A percentile compares a stretch with the other conserved stretches of the same genome.
phyloP scores from a whole-genome alignment of 2,888 invertebrate species.

The Seira sanloemensis region DNA sequence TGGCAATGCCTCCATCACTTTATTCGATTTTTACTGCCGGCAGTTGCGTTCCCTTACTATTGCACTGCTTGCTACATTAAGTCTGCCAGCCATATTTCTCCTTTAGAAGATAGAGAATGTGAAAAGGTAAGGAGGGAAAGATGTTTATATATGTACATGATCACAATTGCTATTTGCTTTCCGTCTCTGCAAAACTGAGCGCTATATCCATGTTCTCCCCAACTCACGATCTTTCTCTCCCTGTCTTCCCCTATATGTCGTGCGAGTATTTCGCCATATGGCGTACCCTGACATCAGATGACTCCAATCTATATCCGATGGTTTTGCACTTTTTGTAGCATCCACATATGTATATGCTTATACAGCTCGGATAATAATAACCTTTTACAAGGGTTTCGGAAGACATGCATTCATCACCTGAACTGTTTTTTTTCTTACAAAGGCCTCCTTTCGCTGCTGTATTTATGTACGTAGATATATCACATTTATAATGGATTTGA shows the following conservation, averaged over 20 bases:
- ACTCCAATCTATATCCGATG: too few species aligned
- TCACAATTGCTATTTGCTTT: slow-evolving; percentile 11
- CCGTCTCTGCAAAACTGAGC: neutral
- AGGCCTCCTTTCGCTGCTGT: slow-evolving; percentile 31
- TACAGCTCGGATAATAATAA: too few species aligned
- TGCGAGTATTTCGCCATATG: neutral
- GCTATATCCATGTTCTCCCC: neutral
- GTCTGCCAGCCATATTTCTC: too few species aligned
- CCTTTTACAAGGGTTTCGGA: too few species aligned
- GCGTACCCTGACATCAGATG: slow-evolving; percentile 11
- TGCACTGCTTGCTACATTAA: too few species aligned
- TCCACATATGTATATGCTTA: too few species aligned
- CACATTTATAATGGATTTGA: slow-evolving; percentile 64
- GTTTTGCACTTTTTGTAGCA: too few species aligned
- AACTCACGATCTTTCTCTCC: too few species aligned
- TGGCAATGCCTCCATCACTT: too few species aligned
- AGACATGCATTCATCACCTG: slow-evolving; percentile 54
- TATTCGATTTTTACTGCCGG: too few species aligned
- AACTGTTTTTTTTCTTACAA: slow-evolving; percentile 40
- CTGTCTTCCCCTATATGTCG: neutral
- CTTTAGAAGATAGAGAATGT: slow-evolving; percentile 22
- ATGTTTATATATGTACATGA: slow-evolving; percentile 5
- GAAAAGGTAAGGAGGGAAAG: slow-evolving; percentile 36
- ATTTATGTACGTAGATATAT: slow-evolving; percentile 56
- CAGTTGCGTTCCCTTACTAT: too few species aligned